Evolutionary conservation across 1,140 invertebrate species (phyloP).

Genomic region (Diorhabda elongata): DNA sequence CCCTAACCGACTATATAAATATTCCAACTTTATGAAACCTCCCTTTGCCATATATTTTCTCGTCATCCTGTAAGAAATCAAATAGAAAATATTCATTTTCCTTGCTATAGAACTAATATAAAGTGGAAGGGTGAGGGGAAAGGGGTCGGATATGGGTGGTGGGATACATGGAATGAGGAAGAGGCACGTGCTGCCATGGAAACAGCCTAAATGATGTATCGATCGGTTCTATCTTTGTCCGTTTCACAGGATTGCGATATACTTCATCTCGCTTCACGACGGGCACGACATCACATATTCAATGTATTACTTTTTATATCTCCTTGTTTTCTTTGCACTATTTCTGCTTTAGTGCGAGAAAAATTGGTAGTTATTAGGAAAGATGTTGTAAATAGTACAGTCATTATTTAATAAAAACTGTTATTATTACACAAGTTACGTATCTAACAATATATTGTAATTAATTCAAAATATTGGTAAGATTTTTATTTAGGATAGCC

Average conservation of each 20-base stretch:
- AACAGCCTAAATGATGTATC: conserved; percentile 46
- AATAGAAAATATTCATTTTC: conserved; percentile 46
- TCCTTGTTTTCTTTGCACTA: conserved; percentile 41
- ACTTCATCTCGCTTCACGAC: conserved; percentile 10
- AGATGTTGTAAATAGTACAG: neutral
- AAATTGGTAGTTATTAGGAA: conserved; percentile 11
- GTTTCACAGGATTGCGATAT: neutral
- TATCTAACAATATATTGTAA: no score
- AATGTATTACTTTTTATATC: conserved; percentile 47
- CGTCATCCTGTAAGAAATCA: conserved; percentile 30
- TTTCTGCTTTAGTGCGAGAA: conserved; percentile 25
- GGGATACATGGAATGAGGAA: conserved; percentile 32
- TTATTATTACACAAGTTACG: no score
- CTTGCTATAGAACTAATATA: conserved; percentile 45
- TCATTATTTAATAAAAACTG: no score
- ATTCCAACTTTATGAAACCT: neutral
- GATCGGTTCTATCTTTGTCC: conserved; percentile 37
- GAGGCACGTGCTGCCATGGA: conserved; percentile 45
- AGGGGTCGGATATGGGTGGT: conserved; percentile 18
- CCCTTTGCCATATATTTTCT: conserved; percentile 20
- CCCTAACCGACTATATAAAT: conserved; percentile 2
- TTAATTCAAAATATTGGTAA: no score
- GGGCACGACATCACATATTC: conserved; percentile 47
- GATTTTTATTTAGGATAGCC: no score
- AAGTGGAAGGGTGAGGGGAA: conserved; percentile 32